Percentiles rank a stretch among this genome's conserved stretches.
phyloP scores from a whole-genome alignment of 2,797 vertebrate species.

The Notamacropus eugenii region DNA sequence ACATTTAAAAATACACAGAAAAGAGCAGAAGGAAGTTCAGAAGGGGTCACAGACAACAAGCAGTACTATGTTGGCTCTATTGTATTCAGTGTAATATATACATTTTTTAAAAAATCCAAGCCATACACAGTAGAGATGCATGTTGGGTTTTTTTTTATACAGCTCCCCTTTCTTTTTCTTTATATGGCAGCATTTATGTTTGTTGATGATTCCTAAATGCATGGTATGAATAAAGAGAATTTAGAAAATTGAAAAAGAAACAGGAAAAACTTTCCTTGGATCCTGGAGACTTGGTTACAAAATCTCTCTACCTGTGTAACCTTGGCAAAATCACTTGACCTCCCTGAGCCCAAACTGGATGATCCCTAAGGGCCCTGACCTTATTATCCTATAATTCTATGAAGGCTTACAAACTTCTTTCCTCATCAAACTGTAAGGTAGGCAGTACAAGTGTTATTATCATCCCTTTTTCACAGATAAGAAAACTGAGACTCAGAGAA shows the following conservation, averaged over 20 bases:
- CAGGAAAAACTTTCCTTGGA: neutral
- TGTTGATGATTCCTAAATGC: neutral
- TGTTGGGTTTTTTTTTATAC: neutral
- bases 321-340: neutral
- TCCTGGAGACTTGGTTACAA: neutral
- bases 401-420: neutral
- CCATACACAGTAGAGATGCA: neutral
- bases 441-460: neutral
- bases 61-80: neutral
- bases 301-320: neutral
- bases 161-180: neutral
- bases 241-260: neutral
- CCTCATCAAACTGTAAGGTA: neutral
- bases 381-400: neutral
- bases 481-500: neutral
- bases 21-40: neutral
- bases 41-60: neutral
- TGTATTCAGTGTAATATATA: neutral
- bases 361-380: neutral
- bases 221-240: neutral
- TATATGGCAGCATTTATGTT: neutral
- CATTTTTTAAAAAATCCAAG: neutral
- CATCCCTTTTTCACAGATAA: neutral
- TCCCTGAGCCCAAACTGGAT: neutral
- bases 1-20: neutral